Evolutionary conservation across 1,140 invertebrate genomes (phyloP).

Genomic region (Bombus consobrinus): DNA sequence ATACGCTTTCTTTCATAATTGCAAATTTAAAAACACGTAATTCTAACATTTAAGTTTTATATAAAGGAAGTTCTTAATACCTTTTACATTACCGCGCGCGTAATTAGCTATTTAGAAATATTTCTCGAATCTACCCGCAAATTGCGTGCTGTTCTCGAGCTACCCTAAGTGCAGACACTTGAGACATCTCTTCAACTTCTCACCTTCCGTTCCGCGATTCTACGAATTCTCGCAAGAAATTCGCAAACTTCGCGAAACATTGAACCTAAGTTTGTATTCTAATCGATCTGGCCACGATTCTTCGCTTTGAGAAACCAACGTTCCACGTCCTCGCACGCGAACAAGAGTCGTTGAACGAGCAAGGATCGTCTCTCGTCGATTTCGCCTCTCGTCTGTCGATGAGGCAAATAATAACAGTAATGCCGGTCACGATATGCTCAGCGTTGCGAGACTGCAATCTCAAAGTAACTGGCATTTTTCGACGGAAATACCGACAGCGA

Average conservation of each 20-base stretch:
- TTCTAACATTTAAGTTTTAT: neutral
- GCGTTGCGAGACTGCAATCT: constrained; percentile 33
- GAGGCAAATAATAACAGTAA: constrained; percentile 49
- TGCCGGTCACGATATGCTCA: constrained; percentile 36
- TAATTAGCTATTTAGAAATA: neutral
- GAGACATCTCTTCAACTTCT: neutral
- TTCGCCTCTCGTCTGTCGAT: constrained; percentile 32
- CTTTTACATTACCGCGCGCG: neutral
- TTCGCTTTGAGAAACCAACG: neutral
- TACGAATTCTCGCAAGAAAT: neutral
- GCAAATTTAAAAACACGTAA: neutral
- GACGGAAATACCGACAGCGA: constrained; percentile 9
- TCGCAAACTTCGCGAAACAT: neutral
- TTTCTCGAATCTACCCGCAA: neutral
- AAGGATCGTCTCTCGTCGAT: constrained; percentile 17
- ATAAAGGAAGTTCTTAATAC: neutral
- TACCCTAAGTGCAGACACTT: neutral
- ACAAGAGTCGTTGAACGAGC: neutral
- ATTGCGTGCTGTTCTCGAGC: neutral
- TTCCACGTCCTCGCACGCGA: neutral
- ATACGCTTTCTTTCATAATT: neutral
- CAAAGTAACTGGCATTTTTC: constrained; percentile 45
- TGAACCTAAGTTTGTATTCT: neutral
- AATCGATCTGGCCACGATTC: neutral
- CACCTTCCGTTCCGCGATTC: neutral